Evolutionary conservation across 2,797 vertebrate species (phyloP), one percentile per base, ranked within the genome.

Genomic region (Sebastes miniatus): DNA sequence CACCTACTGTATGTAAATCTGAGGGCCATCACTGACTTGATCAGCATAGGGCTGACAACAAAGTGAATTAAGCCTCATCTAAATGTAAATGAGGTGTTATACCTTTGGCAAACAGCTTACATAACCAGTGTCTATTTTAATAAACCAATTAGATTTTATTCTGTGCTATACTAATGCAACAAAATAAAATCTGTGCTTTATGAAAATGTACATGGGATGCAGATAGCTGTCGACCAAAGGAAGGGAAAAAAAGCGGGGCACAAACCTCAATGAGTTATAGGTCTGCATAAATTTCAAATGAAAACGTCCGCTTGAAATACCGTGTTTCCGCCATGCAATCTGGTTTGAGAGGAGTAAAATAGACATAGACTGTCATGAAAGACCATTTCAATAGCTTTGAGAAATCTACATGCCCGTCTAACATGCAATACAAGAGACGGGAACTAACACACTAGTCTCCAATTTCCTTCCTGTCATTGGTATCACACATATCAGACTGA

Each of bases 61-160:
- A 94, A 92, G 87, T 92, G 91, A 94, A 93, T 94, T 94, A 92
- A 90, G 91, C 89, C 91, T 95, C 91, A 96, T 96, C 94, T 96
- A 96, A 95, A 95, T 95, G 95, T 94, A 95, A 95, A 96, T 95
- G 65, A 93, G 93, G 77, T 91, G 93, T 95, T 93, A 93, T 92
- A 94, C 90, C 91, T 95, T 95, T 93, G 91, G 92, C 93, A 95
- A 94, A 95, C 91, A 94, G 86, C 91, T 94, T 92, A 94, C 86
- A 91, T 92, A 94, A 94, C 92, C 89, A 92, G 83, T 89, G 87
- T 92, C 91, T 94, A 90, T 93, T 95, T 92, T 94, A 95, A 95
- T 93, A 93, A 94, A 93, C 88, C 91, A 92, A 93, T 94, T 94
- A 86, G 66, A 94, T 91, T 94, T 87, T 92, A 93, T 93, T 94